Conservation (phyloP, 2,797 vertebrate genomes). For the Corythornis leucogaster region DNA sequence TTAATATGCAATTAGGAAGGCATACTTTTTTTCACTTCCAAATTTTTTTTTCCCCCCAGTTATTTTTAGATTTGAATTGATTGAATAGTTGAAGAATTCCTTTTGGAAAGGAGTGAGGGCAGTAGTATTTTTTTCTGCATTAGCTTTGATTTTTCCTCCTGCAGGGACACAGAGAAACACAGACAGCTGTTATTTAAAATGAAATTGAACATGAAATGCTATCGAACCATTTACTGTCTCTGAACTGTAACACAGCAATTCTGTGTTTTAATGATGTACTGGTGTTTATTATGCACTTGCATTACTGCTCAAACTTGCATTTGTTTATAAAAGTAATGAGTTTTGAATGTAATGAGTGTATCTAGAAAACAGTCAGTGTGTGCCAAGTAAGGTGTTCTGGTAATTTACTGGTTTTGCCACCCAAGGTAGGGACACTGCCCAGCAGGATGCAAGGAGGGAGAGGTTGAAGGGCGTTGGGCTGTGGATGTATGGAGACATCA, state of each 20-base stretch:
- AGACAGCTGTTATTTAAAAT: constrained; percentile 43
- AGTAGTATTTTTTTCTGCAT: background rate
- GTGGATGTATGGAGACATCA: background rate
- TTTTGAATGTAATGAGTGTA: background rate
- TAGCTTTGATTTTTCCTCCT: constrained; percentile 55
- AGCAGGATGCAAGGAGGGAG: background rate
- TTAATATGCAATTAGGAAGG: constrained; percentile 54
- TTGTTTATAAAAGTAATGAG: background rate
- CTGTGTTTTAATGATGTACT: background rate
- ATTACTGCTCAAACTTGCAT: background rate
- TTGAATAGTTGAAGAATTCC: constrained; percentile 28
- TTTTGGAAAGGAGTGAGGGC: background rate
- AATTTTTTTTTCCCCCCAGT: background rate
- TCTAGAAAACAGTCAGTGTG: background rate
- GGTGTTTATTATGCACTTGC: background rate
- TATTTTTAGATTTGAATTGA: constrained; percentile 58
- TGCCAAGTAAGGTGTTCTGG: background rate
- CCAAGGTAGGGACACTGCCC: background rate
- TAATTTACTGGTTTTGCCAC: background rate
- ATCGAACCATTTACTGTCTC: background rate
- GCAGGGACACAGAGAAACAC: background rate
- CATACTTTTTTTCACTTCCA: constrained; percentile 38
- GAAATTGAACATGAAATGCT: constrained; percentile 19
- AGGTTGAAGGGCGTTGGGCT: background rate
- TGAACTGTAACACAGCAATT: background rate